A percentile compares a stretch with the other conserved stretches of the same genome.
Evolutionary conservation across 2,797 vertebrate genomes (phyloP).

Genomic region (Pseudochirops corinnae): DNA sequence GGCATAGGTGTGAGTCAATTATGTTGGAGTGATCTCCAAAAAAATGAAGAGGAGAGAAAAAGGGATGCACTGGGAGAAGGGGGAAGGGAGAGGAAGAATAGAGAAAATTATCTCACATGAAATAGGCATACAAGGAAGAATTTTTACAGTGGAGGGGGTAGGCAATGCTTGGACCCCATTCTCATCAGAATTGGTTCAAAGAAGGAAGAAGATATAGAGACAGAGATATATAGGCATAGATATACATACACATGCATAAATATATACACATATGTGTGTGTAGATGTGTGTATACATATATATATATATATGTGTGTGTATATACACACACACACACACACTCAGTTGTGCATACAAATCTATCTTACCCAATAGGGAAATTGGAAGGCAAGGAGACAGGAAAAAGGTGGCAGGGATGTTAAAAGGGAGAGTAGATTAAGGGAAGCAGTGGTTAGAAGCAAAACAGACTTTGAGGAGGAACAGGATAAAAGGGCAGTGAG

Average conservation of each 20-base stretch:
- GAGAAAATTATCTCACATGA: neutral
- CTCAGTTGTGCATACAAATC: neutral
- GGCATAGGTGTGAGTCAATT: neutral
- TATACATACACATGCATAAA: too few relatives aligned
- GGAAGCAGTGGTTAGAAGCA: neutral
- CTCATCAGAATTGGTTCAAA: neutral
- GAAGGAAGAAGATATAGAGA: neutral
- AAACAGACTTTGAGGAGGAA: neutral
- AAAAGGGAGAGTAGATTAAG: neutral
- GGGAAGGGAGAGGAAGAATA: neutral
- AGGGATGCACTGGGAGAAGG: neutral
- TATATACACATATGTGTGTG: neutral
- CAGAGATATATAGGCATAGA: too few relatives aligned
- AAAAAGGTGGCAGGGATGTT: neutral
- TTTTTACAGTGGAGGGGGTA: neutral
- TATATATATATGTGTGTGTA: too few relatives aligned
- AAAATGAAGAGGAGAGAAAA: neutral
- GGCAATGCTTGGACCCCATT: neutral
- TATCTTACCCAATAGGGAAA: neutral
- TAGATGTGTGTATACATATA: neutral
- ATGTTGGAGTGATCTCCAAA: neutral
- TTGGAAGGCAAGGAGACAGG: neutral
- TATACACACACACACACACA: neutral
- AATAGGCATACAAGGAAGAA: neutral
- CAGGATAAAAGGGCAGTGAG: neutral